phyloP scores from a whole-genome alignment of 2,113 vertebrate species.

The Rhea pennata region DNA sequence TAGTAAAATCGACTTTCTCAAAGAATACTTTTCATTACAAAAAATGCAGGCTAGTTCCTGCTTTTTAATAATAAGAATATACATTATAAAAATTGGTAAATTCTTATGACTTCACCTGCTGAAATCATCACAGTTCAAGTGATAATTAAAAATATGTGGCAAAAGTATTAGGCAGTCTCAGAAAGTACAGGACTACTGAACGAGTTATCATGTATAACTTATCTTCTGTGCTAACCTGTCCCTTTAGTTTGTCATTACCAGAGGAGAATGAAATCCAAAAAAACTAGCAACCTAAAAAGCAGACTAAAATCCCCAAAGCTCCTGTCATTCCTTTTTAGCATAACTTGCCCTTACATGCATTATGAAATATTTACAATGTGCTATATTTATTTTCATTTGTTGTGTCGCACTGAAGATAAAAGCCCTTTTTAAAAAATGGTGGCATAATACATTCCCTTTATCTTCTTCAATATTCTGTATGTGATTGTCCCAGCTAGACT shows the following conservation, averaged over 20 bases:
- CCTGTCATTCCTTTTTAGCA: slow-evolving; percentile 44
- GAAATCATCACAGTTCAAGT: background rate
- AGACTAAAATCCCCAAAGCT: slow-evolving; percentile 46
- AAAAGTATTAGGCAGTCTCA: slow-evolving; percentile 3
- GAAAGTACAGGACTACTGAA: background rate
- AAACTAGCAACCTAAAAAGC: slow-evolving; percentile 6
- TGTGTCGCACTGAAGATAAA: slow-evolving; percentile 49
- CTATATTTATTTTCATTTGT: slow-evolving; percentile 54
- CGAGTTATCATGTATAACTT: background rate
- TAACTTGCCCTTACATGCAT: slow-evolving; percentile 15
- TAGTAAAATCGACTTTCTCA: rapidly evolving
- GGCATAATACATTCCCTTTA: background rate
- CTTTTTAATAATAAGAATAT: background rate
- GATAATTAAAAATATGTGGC: slow-evolving; percentile 7
- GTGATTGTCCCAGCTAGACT: background rate
- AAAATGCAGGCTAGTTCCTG: background rate
- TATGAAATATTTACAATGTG: slow-evolving; percentile 57
- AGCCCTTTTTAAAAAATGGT: slow-evolving; percentile 41
- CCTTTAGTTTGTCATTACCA: background rate
- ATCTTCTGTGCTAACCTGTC: background rate
- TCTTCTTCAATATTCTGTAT: slow-evolving; percentile 29
- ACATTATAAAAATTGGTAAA: background rate
- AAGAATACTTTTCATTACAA: background rate
- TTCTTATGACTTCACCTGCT: background rate
- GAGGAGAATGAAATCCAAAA: background rate